phyloP scores from a whole-genome alignment of 2,113 vertebrate species.

The Alectura lathami region DNA sequence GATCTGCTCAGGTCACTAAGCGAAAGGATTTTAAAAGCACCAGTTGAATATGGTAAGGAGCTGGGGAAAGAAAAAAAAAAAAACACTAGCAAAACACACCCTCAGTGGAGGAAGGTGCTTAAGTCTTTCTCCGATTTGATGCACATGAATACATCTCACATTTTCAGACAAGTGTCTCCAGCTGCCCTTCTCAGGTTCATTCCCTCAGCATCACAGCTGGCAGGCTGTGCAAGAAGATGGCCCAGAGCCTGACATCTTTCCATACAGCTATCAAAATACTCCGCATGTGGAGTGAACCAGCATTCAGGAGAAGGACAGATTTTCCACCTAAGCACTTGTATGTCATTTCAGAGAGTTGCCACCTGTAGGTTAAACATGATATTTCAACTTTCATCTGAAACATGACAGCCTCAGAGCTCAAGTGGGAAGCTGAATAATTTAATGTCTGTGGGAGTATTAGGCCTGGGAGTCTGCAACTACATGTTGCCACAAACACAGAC shows the following conservation, averaged over 20 bases:
- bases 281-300: neutral
- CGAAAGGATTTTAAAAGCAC: neutral
- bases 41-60: too few species aligned
- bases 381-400: neutral
- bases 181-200: neutral
- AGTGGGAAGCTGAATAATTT: neutral
- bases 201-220: neutral
- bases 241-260: neutral
- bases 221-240: neutral
- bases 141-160: neutral
- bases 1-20: neutral
- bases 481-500: rapidly evolving
- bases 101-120: neutral
- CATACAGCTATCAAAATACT: neutral
- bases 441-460: neutral
- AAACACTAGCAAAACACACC: neutral
- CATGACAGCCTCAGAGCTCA: neutral
- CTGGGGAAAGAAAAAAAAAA: too few species aligned
- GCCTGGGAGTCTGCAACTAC: neutral
- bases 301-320: neutral
- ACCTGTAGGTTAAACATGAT: neutral
- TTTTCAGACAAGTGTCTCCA: neutral
- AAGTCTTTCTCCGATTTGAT: neutral
- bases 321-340: neutral
- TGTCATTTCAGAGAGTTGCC: neutral